Evolutionary conservation across 2,797 vertebrate species (phyloP), one percentile per base, ranked within the genome.

Genomic region (Pagetopsis macropterus): DNA sequence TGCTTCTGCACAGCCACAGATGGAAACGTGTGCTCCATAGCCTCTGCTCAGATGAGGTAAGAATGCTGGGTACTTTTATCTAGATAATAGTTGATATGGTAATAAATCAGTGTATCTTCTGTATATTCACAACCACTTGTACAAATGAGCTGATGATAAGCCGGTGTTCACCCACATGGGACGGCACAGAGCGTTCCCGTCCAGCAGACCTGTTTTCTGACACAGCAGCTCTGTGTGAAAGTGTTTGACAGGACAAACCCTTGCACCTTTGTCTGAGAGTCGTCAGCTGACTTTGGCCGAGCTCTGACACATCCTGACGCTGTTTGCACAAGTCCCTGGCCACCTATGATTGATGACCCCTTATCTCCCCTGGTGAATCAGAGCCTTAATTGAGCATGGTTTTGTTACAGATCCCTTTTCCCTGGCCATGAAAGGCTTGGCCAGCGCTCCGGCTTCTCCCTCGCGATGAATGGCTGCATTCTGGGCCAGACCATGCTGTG

Each of bases 351-450:
- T 81, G 87, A 91, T 91, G 73, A 86, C 56, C 79, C 78, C 81
- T 85, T 88, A 91, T 91, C 90, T 88, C 69, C 81, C 69, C 65
- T 46, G 79, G 82, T 76, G 57, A 83, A 87, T 88, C 84, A 56
- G 65, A 58, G 75, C 70, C 74, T 80, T 78, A 83, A 86, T 79
- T 85, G 85, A 89, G 83, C 83, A 63, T 66, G 55, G 64, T 88
- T 84, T 70, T 54, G 81, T 85, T 82, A 82, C 81, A 85, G 82
- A 85, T 66, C 75, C 67, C 48, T 81, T 82, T 64, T 81, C 80
- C 84, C 68, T 78, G 89, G 59, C 87, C 84, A 76, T 90, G 91
- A 87, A 93, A 91, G 87, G 79, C 78, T 89, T 88, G 88, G 83
- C 88, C 57, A 3, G 54, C 4, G 8, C 70, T 72, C 58, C 12